A percentile compares a stretch with the other conserved stretches of the same genome.
phyloP scores from a whole-genome alignment of 2,797 vertebrate genomes.

The Coilia nasus region DNA sequence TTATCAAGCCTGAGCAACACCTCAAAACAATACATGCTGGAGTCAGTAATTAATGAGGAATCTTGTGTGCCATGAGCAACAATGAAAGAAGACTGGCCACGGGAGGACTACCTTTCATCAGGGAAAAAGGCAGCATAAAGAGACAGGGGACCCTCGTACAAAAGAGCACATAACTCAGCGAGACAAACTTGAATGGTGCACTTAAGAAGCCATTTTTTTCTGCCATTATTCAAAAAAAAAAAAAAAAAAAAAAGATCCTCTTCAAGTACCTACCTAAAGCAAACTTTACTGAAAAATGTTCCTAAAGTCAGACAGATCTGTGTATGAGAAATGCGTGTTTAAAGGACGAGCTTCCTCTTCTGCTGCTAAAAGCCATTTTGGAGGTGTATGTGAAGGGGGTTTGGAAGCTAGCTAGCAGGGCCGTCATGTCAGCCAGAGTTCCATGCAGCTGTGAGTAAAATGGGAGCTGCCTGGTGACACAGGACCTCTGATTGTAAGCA shows the following conservation, averaged over 20 bases:
- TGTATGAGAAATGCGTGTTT: not conserved
- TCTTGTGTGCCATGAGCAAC: not conserved
- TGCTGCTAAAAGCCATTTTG: not conserved
- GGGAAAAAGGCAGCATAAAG: not conserved
- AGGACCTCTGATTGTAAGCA: conserved; percentile 37
- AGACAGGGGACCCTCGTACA: not conserved
- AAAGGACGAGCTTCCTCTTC: not conserved
- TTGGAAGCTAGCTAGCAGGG: not conserved
- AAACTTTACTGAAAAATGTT: not conserved
- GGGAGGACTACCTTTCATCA: not conserved
- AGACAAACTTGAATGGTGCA: not conserved
- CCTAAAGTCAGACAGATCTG: not conserved
- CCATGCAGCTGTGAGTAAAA: conserved; percentile 24
- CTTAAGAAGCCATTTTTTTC: not conserved
- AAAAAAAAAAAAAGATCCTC: not conserved
- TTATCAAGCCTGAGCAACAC: conserved; percentile 11
- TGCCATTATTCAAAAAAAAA: not conserved
- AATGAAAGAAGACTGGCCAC: not conserved
- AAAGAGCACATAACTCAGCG: conserved; percentile 9
- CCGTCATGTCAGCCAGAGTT: not conserved
- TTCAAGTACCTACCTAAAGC: not conserved
- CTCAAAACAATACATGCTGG: conserved; percentile 14
- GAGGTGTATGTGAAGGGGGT: not conserved
- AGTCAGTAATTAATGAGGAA: not conserved
- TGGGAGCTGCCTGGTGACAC: conserved; percentile 33